Evolutionary conservation across 2,888 invertebrate species (phyloP), one percentile per base, ranked within the genome.

Genomic region (Cancer borealis): DNA sequence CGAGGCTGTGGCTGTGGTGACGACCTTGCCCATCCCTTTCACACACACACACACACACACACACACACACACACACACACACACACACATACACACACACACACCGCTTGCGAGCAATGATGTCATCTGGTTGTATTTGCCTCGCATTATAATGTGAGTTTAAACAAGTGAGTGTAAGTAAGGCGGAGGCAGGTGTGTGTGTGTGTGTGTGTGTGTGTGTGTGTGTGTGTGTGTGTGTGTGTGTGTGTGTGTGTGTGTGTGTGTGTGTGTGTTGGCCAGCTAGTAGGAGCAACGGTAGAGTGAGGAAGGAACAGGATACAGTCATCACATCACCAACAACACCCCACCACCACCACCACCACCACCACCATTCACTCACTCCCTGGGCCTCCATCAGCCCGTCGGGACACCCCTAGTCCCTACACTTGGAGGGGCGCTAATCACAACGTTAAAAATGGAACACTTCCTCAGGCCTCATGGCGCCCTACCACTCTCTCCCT

Each of bases 201-300:
- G 88, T 88, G 88, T 88, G n/a, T n/a, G n/a, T n/a, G n/a, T n/a
- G n/a, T n/a, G n/a, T n/a, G 54, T 21, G 39, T 54, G 54, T 54
- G 54, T 60, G 54, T 91, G 60, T 91, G 26, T 91, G 49, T 17
- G 54, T 39, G 49, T 90, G 49, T 49, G 26, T 49, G 26, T 49
- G 54, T 49, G 90, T 26, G 90, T 47, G 49, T 45, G 54, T 49
- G 91, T 60, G 91, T 60, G 91, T 26, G 91, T 73, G 91, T 73
- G 73, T 73, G 45, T 91, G 73, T 45, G 88, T 46, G 88, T 45
- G 46, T 14, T n/a, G 46, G 21, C n/a, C 26, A 88, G 47, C 21
- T 39, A 45, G 91, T 60, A 66, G 21, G 91, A 45, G 73, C 73
- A 73, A 26, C 26, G 73, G 73, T 73, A 30, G 39, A 84, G 84